phyloP scores from a whole-genome alignment of 2,113 vertebrate species.

The Pomatostomus ruficeps region DNA sequence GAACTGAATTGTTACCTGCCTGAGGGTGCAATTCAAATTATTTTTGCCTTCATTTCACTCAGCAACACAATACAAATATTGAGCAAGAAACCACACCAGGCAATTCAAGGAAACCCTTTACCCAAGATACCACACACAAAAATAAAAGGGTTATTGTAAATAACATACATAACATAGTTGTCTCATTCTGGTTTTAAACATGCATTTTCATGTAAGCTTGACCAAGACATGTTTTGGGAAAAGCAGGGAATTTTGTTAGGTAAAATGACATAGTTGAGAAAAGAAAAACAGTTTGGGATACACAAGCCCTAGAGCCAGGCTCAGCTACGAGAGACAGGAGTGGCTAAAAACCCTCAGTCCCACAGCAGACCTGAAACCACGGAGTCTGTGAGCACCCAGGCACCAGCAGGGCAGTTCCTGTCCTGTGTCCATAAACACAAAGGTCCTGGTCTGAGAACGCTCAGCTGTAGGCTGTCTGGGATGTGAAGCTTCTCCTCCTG shows the following conservation, averaged over 20 bases:
- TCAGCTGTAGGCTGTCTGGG: not conserved
- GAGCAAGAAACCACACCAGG: not conserved
- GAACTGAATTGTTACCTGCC: constrained; percentile 26
- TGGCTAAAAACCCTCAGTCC: not conserved
- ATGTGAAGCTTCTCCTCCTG: not conserved
- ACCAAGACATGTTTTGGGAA: not conserved
- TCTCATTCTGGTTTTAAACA: not conserved
- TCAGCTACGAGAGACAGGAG: not conserved
- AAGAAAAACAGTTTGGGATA: not conserved
- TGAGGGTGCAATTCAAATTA: constrained; percentile 7
- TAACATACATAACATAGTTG: not conserved
- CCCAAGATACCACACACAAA: not conserved
- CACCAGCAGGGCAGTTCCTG: not conserved
- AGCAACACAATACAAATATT: constrained; percentile 11
- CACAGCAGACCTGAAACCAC: not conserved
- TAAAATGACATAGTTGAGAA: not conserved
- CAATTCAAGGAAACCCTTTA: not conserved
- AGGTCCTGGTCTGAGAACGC: not conserved
- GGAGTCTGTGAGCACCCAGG: not conserved
- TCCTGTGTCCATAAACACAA: rapidly evolving
- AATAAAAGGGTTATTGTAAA: not conserved
- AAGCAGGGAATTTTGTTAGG: not conserved
- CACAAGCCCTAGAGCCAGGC: not conserved
- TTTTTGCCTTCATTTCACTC: not conserved
- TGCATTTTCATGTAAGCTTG: not conserved